Percentiles rank a stretch among this genome's conserved stretches.
These are phyloP conservation scores for Leptonema lineaticorne DNA, from an alignment of 1,140 invertebrate species.

Conservation along the genomic window DNA sequence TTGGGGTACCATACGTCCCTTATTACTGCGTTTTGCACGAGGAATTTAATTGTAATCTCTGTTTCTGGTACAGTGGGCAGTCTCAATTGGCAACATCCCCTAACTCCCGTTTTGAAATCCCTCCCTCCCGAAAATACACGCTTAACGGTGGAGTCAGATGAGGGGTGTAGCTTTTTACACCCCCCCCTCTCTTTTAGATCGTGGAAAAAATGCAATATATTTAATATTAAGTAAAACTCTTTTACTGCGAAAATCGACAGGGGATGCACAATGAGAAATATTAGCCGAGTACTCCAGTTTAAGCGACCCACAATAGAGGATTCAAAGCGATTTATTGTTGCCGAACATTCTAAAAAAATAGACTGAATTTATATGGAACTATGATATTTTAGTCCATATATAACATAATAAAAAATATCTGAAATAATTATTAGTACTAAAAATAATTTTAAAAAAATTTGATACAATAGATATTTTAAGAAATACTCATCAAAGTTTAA, in stretches of 20 bases:
- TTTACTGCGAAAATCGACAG: slow-evolving; percentile 6
- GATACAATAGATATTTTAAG: too few species aligned
- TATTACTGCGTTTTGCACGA: slow-evolving; percentile 41
- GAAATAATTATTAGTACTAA: too few species aligned
- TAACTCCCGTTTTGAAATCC: not conserved
- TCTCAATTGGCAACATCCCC: slow-evolving; percentile 33
- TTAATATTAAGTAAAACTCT: slow-evolving; percentile 40
- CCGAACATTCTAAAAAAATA: not conserved
- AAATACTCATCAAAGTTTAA: too few species aligned
- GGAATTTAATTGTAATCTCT: slow-evolving; percentile 43
- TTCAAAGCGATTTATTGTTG: slow-evolving; percentile 25
- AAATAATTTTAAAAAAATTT: too few species aligned
- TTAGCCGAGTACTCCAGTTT: slow-evolving; percentile 24
- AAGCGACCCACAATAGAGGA: slow-evolving; percentile 16
- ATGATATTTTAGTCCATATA: too few species aligned
- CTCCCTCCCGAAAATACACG: too few species aligned
- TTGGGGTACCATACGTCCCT: slow-evolving; percentile 34
- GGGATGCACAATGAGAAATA: slow-evolving; percentile 22
- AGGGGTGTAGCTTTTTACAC: slow-evolving; percentile 31
- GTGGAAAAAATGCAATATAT: slow-evolving; percentile 41
- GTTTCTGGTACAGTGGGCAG: slow-evolving; percentile 41
- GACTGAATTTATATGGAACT: not conserved
- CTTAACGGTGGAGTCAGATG: too few species aligned
- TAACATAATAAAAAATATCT: too few species aligned
- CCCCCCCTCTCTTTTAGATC: too few species aligned